Conservation (phyloP, 2,113 vertebrate species). For the Apodemus speciosus region DNA sequence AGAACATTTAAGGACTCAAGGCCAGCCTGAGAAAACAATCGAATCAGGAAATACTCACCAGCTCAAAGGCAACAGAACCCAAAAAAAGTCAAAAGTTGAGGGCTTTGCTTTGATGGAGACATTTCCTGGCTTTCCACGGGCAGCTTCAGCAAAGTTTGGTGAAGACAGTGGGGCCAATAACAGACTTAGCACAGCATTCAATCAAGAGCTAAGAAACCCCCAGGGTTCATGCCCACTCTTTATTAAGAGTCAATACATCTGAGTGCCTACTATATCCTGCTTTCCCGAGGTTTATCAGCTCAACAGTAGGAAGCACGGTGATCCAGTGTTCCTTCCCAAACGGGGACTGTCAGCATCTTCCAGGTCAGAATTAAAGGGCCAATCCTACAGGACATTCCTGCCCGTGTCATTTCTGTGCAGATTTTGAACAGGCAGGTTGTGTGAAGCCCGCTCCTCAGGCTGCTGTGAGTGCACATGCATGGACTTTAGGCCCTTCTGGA, state of each 20-base stretch:
- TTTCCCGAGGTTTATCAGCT: slow-evolving; percentile 8
- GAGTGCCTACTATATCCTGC: not conserved
- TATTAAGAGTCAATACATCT: not conserved
- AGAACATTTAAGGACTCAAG: slow-evolving; percentile 71
- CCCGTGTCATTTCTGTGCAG: not conserved
- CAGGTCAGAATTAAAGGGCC: not conserved
- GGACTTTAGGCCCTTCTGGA: not conserved
- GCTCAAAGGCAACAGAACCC: slow-evolving; percentile 45
- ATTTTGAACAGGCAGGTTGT: not conserved
- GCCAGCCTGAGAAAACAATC: slow-evolving; percentile 76
- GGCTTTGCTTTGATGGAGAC: slow-evolving; percentile 51
- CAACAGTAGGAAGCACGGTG: not conserved
- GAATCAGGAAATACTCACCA: slow-evolving; percentile 73
- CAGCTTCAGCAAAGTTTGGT: slow-evolving; percentile 32
- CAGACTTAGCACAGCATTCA: not conserved
- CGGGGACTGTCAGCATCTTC: not conserved
- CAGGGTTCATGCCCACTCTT: not conserved
- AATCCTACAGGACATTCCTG: slow-evolving; percentile 19
- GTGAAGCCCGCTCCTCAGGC: not conserved
- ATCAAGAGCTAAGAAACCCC: not conserved
- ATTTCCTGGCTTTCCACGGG: slow-evolving; percentile 69
- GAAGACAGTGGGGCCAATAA: not conserved
- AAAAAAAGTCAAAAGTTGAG: slow-evolving; percentile 66
- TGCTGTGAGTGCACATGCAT: not conserved
- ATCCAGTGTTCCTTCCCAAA: not conserved